These are phyloP conservation scores for Mallotus villosus DNA, from an alignment of 2,797 vertebrate species.

Conservation along the genomic window DNA sequence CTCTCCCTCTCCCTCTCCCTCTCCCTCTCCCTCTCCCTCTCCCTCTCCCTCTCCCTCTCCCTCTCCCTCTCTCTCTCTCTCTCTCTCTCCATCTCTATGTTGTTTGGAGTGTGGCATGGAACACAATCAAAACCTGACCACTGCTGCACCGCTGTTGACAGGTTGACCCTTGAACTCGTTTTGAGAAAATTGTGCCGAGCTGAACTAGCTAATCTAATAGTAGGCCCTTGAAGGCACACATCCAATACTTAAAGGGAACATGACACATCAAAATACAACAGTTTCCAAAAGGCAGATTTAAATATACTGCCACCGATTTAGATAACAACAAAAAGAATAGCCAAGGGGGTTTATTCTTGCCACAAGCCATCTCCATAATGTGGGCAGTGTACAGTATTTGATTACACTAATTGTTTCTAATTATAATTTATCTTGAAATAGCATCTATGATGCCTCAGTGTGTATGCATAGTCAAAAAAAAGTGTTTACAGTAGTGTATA, in stretches of 20 bases:
- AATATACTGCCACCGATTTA: too few relatives aligned
- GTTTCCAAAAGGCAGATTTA: too few relatives aligned
- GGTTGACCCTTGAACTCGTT: not conserved
- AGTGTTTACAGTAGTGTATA: constrained; percentile 5
- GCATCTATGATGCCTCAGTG: not conserved
- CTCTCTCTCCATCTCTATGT: constrained; percentile 1
- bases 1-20: not conserved
- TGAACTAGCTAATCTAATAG: not conserved
- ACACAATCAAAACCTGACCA: not conserved
- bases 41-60: constrained; percentile 11
- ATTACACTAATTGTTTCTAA: too few relatives aligned
- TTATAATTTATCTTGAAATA: not conserved
- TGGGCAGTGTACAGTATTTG: too few relatives aligned
- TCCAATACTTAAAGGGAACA: not conserved
- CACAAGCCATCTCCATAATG: too few relatives aligned
- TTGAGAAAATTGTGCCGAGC: not conserved
- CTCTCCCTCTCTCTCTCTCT: constrained; percentile 11
- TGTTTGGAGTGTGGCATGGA: not conserved
- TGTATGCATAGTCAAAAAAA: not conserved
- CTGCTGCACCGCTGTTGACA: not conserved
- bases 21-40: constrained; percentile 16
- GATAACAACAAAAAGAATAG: too few relatives aligned
- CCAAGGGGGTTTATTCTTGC: too few relatives aligned
- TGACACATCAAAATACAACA: too few relatives aligned
- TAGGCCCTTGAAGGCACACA: not conserved